Conservation (phyloP, 2,797 vertebrate species). For the Pygocentrus nattereri region DNA sequence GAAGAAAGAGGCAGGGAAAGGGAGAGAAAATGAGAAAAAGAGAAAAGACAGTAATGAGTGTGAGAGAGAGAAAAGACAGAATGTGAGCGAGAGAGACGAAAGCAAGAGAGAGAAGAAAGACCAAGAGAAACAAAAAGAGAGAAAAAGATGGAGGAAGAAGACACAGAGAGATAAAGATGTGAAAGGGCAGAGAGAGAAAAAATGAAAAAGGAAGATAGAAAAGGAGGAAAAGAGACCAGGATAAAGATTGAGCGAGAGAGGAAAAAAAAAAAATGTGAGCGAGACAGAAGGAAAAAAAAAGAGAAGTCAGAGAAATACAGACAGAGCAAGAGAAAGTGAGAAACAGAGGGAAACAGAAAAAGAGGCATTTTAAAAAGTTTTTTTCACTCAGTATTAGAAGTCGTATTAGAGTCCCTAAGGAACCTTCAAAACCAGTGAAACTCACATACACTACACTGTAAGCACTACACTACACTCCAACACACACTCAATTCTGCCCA, state of each 20-base stretch:
- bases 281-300: conserved; percentile 20
- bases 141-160: not conserved
- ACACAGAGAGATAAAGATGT: not conserved
- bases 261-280: not conserved
- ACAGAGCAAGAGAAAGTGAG: too few species aligned
- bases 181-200: not conserved
- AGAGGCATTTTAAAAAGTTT: not conserved
- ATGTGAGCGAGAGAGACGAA: not conserved
- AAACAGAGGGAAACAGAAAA: too few species aligned
- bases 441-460: too few species aligned
- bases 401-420: too few species aligned
- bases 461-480: too few species aligned
- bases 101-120: not conserved
- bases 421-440: too few species aligned
- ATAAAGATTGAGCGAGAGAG: not conserved
- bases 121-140: not conserved
- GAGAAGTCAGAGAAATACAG: too few species aligned
- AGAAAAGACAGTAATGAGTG: too few species aligned
- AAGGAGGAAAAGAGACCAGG: not conserved
- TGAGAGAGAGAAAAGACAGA: not conserved
- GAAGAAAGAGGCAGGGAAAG: too few species aligned
- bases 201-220: not conserved
- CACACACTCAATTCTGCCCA: not conserved
- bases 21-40: too few species aligned
- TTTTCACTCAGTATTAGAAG: not conserved